Conservation (phyloP, 2,113 vertebrate genomes). For the Sminthopsis crassicaudata region DNA sequence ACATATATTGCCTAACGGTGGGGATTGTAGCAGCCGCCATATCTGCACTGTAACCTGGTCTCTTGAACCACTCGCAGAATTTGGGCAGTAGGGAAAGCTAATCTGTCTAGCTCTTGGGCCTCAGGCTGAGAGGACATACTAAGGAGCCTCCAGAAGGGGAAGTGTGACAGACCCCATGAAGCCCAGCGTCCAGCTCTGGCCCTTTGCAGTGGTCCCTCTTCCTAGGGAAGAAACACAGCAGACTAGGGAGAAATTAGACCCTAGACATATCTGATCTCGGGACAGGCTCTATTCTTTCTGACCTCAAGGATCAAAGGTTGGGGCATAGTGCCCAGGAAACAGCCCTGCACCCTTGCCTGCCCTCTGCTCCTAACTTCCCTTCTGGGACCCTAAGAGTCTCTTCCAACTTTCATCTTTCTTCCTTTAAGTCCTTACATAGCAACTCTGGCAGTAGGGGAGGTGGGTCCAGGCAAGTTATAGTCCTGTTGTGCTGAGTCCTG, state of each 20-base stretch:
- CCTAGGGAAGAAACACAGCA: neutral
- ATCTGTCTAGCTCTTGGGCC: no score
- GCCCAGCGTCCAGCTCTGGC: neutral
- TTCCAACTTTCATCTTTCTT: neutral
- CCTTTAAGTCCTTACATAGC: neutral
- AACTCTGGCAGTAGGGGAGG: neutral
- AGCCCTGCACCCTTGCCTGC: neutral
- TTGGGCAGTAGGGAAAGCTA: no score
- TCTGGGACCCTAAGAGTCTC: neutral
- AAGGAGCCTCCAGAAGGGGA: neutral
- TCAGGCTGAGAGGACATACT: neutral
- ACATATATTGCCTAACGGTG: neutral
- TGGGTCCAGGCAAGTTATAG: neutral
- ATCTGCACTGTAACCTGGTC: neutral
- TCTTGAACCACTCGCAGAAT: neutral
- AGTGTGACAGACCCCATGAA: neutral
- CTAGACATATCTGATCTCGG: neutral
- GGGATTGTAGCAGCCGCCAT: neutral
- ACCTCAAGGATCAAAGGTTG: neutral
- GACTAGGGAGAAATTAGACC: neutral
- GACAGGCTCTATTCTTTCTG: neutral
- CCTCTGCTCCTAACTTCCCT: neutral
- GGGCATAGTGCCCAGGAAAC: neutral
- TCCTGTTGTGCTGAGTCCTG: neutral
- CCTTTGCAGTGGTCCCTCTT: neutral